Base-by-base conservation (phyloP, 2,113 vertebrate genomes). In the Centropus unirufus region DNA sequence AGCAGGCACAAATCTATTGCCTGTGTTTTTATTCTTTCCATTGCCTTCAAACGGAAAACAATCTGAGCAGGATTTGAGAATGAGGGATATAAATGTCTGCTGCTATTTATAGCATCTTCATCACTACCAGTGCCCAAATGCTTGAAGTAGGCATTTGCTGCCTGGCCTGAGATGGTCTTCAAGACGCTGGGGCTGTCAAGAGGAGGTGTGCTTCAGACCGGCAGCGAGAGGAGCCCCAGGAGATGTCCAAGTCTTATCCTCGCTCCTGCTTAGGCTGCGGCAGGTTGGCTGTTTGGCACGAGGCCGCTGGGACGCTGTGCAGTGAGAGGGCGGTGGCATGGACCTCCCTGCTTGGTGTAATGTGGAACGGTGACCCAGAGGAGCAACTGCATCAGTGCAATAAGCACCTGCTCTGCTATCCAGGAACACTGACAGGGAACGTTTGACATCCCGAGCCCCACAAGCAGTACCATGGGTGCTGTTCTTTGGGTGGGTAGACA, bases 1-100 rank as follows among this genome's bases (percentile, higher is more conserved):
- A 97, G 87, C 87, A 95, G 89, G 92, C 88, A 88, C 84, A 89
- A 92, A 90, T 90, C 86, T 95, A 58, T 55, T 47, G 69, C 58
- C 29, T 75, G 74, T 81, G 49, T 57, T 92, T 87, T 69, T 86
- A 66, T 92, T 94, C 89, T 92, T 94, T 82, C 83, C 62, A 70
- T 92, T 90, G 89, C 86, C 87, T 91, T 63, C 90, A 58, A 95
- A 89, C 26, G 67, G 26, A 69, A 95, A 94, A 75, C 83, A 91
- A 49, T 62, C 83, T 24, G 80, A 89, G 76, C 89, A 16, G 49
- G 83, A 91, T 92, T 77, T 34, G 87, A 83, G 81, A 72, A 93
- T 67, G 61, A 91, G 30, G 55, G 52, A 14, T 90, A 62, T 90
- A 93, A 94, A 95, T 94, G 61, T 85, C 89, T 83, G 83, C 84